Conservation (phyloP, 2,113 vertebrate genomes). For the Petromus typicus region DNA sequence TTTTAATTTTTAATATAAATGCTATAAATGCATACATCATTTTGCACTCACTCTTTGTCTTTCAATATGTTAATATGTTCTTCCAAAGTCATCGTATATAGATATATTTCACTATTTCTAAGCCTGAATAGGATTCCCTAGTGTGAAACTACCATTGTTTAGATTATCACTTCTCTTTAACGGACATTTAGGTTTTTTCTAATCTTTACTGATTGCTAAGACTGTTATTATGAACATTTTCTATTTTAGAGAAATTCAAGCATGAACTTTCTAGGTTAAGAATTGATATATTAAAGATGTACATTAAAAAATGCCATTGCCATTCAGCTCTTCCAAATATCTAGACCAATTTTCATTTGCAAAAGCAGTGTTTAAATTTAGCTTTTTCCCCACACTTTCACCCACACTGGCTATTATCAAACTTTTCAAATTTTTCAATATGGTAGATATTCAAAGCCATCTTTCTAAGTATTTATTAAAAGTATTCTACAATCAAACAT, state of each 20-base stretch:
- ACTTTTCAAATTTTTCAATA: background rate
- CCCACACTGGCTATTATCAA: background rate
- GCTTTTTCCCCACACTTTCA: background rate
- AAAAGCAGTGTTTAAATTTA: constrained; percentile 18
- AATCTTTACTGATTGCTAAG: background rate
- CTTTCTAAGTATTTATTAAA: background rate
- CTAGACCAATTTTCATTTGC: background rate
- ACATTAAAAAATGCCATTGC: background rate
- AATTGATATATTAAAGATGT: background rate
- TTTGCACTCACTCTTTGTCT: background rate
- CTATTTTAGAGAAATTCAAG: constrained; percentile 1
- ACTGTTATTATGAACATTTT: background rate
- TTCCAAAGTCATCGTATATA: background rate
- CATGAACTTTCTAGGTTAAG: background rate
- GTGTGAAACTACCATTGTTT: background rate
- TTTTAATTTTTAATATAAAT: constrained; percentile 11
- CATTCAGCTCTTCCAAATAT: background rate
- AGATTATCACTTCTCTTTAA: background rate
- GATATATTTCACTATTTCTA: background rate
- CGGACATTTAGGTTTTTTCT: background rate
- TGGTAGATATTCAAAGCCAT: background rate
- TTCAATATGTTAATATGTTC: background rate
- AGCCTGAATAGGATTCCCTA: background rate
- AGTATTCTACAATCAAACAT: constrained; percentile 6
- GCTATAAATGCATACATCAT: background rate